These are phyloP conservation scores for Chaetorhynchus papuensis DNA, from an alignment of 2,113 vertebrate species.

Conservation along the genomic window DNA sequence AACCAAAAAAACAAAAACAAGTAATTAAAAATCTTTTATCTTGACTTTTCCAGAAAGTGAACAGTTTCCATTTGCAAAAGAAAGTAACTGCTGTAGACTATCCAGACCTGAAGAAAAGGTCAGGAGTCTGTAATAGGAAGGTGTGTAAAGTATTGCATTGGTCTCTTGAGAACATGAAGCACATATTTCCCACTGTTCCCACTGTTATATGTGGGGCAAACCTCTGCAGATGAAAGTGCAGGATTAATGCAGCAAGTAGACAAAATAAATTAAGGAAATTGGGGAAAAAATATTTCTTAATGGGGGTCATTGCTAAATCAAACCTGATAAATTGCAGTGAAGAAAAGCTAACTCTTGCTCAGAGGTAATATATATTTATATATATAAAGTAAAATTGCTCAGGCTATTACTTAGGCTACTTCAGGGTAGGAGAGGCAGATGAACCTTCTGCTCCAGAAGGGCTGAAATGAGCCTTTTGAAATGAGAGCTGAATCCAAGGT, in stretches of 20 bases:
- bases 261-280: background rate
- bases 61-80: background rate
- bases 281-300: background rate
- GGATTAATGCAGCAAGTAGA: background rate
- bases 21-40: background rate
- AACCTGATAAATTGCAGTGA: background rate
- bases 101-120: background rate
- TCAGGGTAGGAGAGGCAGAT: background rate
- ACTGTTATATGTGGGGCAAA: background rate
- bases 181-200: background rate
- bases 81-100: background rate
- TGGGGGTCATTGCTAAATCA: background rate
- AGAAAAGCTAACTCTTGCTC: background rate
- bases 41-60: background rate
- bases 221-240: background rate
- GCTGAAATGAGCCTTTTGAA: background rate
- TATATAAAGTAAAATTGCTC: background rate
- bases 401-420: background rate
- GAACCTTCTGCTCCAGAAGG: background rate
- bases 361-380: background rate
- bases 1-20: background rate
- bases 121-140: background rate
- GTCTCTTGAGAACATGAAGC: background rate
- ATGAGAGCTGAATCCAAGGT: background rate
- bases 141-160: background rate